Evolutionary conservation across 1,140 invertebrate species (phyloP).

Genomic region (Lepidurus couesii): DNA sequence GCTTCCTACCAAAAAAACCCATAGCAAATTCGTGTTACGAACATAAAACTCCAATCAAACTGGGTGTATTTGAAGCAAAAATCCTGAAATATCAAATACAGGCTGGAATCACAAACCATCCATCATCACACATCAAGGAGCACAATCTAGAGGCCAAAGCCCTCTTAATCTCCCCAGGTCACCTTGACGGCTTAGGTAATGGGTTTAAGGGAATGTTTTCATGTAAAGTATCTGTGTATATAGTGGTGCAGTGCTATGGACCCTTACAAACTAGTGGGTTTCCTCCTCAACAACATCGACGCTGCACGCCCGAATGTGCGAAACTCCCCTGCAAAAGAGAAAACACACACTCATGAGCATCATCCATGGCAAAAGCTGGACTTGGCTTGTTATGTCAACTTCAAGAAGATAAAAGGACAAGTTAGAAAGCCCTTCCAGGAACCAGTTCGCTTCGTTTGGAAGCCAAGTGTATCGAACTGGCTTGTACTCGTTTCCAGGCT

Average conservation of each 20-base stretch:
- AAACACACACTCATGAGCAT: neutral
- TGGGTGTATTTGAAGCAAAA: neutral
- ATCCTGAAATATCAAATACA: neutral
- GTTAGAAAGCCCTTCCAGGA: neutral
- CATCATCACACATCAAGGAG: neutral
- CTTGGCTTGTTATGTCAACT: neutral
- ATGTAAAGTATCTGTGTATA: neutral
- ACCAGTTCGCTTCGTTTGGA: neutral
- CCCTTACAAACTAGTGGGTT: neutral
- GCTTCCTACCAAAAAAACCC: neutral
- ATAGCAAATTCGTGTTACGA: neutral
- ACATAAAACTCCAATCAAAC: neutral
- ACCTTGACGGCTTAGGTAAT: neutral
- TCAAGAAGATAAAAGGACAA: too few species aligned
- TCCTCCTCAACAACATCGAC: neutral
- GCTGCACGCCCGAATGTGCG: neutral
- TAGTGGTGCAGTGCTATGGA: neutral
- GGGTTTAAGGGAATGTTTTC: conserved; percentile 16
- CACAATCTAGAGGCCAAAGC: neutral
- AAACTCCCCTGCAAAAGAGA: conserved; percentile 6
- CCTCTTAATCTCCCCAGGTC: neutral
- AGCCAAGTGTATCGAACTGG: neutral
- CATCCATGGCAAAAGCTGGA: neutral
- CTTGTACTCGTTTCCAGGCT: neutral
- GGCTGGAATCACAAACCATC: neutral